Evolutionary conservation across 1,140 invertebrate genomes (phyloP), one percentile per base, ranked within the genome.

Genomic region (Drosophila nannoptera): DNA sequence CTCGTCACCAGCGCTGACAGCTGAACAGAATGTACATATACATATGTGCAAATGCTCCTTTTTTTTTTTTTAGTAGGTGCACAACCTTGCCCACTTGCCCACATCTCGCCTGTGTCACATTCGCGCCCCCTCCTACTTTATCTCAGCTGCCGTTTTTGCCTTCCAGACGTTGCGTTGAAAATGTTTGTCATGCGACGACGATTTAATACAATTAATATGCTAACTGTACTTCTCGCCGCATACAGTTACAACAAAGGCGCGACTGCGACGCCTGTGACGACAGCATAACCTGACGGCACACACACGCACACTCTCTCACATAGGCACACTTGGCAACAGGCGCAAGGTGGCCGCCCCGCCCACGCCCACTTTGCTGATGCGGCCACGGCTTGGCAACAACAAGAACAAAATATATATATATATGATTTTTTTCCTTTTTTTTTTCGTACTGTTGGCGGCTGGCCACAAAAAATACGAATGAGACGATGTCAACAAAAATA

Each of bases 401-500:
- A 69, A 22, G 22, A 22, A 22, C 22, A 22, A 22, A 22, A 22
- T 22, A 22, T 22, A 22, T 22, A 22, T 2, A 22, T 22, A 22
- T 22, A 22, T 22, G 22, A 22, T 22, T 22, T 22, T 58, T n/a
- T 48, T n/a, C n/a, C n/a, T 63, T 48, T 60, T 53, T 56, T 62
- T 60, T 78, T 73, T 78, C 22, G 1, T 22, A 2, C 22, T 22
- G 22, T 80, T 73, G 48, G 62, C 59, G 53, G 74, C 63, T 61
- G 49, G 31, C 16, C 43, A 29, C 9, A 50, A 58, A 71, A 67
- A 7, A 63, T 72, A 70, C 84, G 84, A 87, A 87, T 80, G 76
- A 87, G 76, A 40, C 83, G 84, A 87, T 87, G 83, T 87, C 84
- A 87, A 87, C 84, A 87, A 87, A 87, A 87, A 87, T 77, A 84